Evolutionary conservation across 2,888 invertebrate species (phyloP).

Genomic region (Eupithecia tripunctaria): DNA sequence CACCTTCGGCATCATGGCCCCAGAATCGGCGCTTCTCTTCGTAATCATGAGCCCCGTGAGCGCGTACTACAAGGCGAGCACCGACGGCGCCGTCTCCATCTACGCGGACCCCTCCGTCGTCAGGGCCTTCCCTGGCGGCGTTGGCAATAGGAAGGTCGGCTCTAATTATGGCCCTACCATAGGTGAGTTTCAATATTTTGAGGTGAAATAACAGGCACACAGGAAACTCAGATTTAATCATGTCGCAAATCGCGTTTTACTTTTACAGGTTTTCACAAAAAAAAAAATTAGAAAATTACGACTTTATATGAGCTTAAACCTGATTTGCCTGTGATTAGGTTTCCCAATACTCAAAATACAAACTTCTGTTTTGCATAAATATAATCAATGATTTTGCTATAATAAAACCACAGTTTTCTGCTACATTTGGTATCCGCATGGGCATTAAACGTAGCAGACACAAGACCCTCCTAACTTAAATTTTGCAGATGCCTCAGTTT

Average conservation of each 20-base stretch:
- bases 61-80: constrained; percentile 91
- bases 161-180: constrained; percentile 96
- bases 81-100: constrained; percentile 90
- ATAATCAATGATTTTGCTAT: too few relatives aligned
- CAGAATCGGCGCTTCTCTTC: constrained; percentile 95
- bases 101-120: constrained; percentile 96
- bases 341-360: too few relatives aligned
- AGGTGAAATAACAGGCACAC: background rate
- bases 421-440: background rate
- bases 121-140: constrained; percentile 96
- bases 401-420: background rate
- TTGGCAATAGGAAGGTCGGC: constrained; percentile 97
- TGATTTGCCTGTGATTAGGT: too few relatives aligned
- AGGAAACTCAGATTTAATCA: too few relatives aligned
- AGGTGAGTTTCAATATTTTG: constrained; percentile 58
- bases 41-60: constrained; percentile 97
- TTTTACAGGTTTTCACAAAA: too few relatives aligned
- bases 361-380: too few relatives aligned
- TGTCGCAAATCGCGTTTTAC: too few relatives aligned
- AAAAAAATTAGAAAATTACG: too few relatives aligned
- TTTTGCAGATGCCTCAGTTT: background rate
- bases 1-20: constrained; percentile 94
- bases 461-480: background rate
- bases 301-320: too few relatives aligned
- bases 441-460: too few relatives aligned